Conservation (phyloP, 2,113 vertebrate genomes). For the human region DNA sequence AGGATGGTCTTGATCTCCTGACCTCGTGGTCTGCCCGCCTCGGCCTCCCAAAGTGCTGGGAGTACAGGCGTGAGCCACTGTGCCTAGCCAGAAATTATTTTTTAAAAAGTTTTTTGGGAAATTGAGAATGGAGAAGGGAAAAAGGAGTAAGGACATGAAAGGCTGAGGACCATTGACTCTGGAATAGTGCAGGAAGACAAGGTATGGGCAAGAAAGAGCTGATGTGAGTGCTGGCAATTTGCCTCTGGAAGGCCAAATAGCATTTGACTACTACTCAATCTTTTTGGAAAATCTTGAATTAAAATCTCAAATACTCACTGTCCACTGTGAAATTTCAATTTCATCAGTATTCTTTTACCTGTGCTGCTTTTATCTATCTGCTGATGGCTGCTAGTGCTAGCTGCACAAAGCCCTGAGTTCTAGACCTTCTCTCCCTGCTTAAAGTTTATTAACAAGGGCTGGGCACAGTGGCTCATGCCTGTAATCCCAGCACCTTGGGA, state of each 20-base stretch:
- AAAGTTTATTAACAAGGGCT: not conserved
- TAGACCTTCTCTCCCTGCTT: not conserved
- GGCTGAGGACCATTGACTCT: not conserved
- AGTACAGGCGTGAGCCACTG: too few species aligned
- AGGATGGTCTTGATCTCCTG: too few species aligned
- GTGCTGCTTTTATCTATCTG: not conserved
- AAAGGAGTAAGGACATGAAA: not conserved
- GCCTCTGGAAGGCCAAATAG: not conserved
- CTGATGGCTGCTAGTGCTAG: too few species aligned
- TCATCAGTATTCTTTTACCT: not conserved
- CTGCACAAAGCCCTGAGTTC: not conserved
- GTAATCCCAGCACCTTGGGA: too few species aligned
- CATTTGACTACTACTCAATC: not conserved
- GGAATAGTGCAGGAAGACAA: not conserved
- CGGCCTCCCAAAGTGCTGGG: too few species aligned
- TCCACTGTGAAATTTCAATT: not conserved
- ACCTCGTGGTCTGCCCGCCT: too few species aligned
- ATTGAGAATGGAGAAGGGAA: not conserved
- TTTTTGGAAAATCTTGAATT: not conserved
- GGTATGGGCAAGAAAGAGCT: not conserved
- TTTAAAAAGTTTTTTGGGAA: not conserved
- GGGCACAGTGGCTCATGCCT: too few species aligned
- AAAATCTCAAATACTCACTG: not conserved
- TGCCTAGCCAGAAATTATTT: not conserved
- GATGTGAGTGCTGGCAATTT: not conserved